Percentiles rank a stretch among this genome's conserved stretches.
These are phyloP conservation scores for Perca schrenkii DNA, from an alignment of 2,113 vertebrate genomes.

Conservation along the genomic window DNA sequence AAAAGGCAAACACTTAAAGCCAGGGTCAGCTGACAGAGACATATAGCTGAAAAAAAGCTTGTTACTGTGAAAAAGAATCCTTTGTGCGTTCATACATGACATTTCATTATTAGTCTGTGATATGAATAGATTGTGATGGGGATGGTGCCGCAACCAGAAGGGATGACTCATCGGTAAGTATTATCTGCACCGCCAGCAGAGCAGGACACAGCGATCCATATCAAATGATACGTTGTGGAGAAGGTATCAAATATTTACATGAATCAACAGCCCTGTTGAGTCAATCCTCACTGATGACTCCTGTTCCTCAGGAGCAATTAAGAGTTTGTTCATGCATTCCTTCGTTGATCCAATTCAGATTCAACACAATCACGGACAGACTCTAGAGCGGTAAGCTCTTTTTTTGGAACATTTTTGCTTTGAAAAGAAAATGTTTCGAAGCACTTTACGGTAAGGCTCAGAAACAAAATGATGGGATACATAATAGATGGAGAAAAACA, in stretches of 20 bases:
- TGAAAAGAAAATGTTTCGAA: neutral
- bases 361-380: neutral
- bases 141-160: slow-evolving; percentile 27
- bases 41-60: no score
- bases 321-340: slow-evolving; percentile 12
- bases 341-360: slow-evolving; percentile 1
- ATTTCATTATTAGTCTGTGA: slow-evolving; percentile 33
- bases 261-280: slow-evolving; percentile 28
- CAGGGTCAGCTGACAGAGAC: neutral
- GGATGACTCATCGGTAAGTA: slow-evolving; percentile 57
- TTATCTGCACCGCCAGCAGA: slow-evolving; percentile 53
- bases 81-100: slow-evolving; percentile 30
- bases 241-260: slow-evolving; percentile 54
- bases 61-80: slow-evolving; percentile 18
- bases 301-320: slow-evolving; percentile 35
- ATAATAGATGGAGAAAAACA: no score
- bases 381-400: neutral
- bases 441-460: neutral
- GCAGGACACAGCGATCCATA: slow-evolving; percentile 41
- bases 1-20: neutral
- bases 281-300: slow-evolving; percentile 8
- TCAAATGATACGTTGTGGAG: slow-evolving; percentile 62
- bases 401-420: neutral
- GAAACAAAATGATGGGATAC: neutral
- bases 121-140: slow-evolving; percentile 39